Conservation (phyloP, 2,888 invertebrate genomes). For the Piscicola geometra region DNA sequence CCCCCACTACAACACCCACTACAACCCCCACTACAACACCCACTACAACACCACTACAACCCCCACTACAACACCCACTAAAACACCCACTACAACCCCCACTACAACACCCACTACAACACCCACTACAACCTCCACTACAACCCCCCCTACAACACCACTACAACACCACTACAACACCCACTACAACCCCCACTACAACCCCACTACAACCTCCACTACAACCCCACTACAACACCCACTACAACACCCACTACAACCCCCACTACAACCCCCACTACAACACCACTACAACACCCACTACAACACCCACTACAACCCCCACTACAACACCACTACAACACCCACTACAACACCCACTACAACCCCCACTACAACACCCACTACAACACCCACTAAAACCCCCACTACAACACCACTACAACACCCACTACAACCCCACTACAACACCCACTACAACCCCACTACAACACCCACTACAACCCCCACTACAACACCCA, state of each 20-base stretch:
- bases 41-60: not conserved
- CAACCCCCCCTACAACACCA: no score
- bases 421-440: not conserved
- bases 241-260: not conserved
- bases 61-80: not conserved
- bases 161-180: not conserved
- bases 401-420: not conserved
- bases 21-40: not conserved
- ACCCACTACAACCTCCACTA: not conserved
- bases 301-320: not conserved
- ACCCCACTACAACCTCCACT: not conserved
- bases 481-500: not conserved
- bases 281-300: not conserved
- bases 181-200: not conserved
- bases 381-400: not conserved
- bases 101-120: not conserved
- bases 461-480: conserved; percentile 44
- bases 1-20: conserved; percentile 44
- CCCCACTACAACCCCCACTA: conserved; percentile 44
- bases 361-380: not conserved
- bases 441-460: not conserved
- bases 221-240: not conserved
- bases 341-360: not conserved
- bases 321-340: not conserved
- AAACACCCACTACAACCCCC: not conserved